phyloP scores from a whole-genome alignment of 2,113 vertebrate species.

The Psilopsiagon aymara region DNA sequence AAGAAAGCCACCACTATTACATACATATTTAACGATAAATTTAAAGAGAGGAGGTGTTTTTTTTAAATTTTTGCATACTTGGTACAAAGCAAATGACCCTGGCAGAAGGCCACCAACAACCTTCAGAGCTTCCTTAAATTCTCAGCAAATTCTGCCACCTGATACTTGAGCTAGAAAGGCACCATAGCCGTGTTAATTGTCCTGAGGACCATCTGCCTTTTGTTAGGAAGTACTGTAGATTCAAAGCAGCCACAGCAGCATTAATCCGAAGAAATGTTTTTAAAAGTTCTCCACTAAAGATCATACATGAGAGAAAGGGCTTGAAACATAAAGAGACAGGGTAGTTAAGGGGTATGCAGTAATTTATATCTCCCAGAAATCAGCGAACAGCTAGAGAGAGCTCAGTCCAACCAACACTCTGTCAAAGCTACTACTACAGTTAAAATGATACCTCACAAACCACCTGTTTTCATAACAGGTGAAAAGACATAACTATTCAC shows the following conservation, averaged over 20 bases:
- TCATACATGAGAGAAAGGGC: not conserved
- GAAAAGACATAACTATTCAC: not conserved
- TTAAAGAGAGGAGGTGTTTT: not conserved
- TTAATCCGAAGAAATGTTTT: not conserved
- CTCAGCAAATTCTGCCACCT: not conserved
- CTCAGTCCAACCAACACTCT: not conserved
- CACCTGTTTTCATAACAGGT: not conserved
- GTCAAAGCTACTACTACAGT: not conserved
- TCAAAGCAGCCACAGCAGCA: not conserved
- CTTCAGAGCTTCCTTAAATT: not conserved
- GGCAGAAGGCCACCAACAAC: not conserved
- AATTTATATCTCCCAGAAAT: not conserved
- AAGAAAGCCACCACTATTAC: not conserved
- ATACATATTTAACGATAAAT: not conserved
- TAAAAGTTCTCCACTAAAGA: not conserved
- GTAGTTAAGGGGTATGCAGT: not conserved
- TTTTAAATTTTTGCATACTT: not conserved
- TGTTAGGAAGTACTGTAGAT: not conserved
- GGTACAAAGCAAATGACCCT: not conserved
- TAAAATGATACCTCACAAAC: not conserved
- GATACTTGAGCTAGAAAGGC: not conserved
- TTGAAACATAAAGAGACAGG: not conserved
- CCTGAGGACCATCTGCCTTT: not conserved
- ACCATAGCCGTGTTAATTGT: rapidly evolving
- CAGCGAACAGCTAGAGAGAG: not conserved